A percentile compares a stretch with the other conserved stretches of the same genome.
Conservation (phyloP, 2,888 invertebrate genomes). For the Scotopteryx bipunctaria region DNA sequence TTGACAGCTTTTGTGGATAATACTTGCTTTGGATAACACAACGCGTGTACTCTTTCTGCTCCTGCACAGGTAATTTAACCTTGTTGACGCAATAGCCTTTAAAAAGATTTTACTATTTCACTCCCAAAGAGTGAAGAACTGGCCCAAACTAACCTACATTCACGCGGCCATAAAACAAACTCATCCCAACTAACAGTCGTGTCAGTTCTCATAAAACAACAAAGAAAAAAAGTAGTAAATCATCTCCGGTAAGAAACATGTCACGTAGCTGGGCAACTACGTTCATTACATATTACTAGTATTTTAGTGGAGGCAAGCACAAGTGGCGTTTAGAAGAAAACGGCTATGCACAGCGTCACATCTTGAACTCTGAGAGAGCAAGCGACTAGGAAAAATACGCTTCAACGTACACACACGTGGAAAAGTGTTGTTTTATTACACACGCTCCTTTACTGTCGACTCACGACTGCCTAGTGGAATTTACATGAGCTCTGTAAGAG, state of each 20-base stretch:
- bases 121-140: too few relatives aligned
- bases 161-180: slow-evolving; percentile 1
- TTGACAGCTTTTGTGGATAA: not conserved
- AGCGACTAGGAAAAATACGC: slow-evolving; percentile 35
- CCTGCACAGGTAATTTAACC: too few relatives aligned
- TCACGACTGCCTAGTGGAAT: slow-evolving; percentile 39
- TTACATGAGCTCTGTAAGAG: slow-evolving; percentile 40
- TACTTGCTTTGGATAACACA: not conserved
- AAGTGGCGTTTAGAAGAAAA: slow-evolving; percentile 43
- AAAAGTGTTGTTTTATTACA: slow-evolving; percentile 45
- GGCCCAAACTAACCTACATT: not conserved
- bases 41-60: too few relatives aligned
- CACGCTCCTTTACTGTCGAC: slow-evolving; percentile 41
- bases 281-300: slow-evolving; percentile 37
- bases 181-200: not conserved
- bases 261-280: slow-evolving; percentile 36
- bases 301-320: slow-evolving; percentile 34
- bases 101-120: too few relatives aligned
- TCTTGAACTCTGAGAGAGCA: slow-evolving; percentile 36
- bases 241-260: slow-evolving; percentile 37
- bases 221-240: slow-evolving; percentile 26
- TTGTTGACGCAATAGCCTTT: too few relatives aligned
- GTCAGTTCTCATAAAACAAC: slow-evolving; percentile 19
- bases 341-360: slow-evolving; percentile 35
- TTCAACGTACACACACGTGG: slow-evolving; percentile 27